These are phyloP conservation scores for Fissipunctia ypsillon DNA, from an alignment of 2,888 invertebrate species.

Conservation along the genomic window DNA sequence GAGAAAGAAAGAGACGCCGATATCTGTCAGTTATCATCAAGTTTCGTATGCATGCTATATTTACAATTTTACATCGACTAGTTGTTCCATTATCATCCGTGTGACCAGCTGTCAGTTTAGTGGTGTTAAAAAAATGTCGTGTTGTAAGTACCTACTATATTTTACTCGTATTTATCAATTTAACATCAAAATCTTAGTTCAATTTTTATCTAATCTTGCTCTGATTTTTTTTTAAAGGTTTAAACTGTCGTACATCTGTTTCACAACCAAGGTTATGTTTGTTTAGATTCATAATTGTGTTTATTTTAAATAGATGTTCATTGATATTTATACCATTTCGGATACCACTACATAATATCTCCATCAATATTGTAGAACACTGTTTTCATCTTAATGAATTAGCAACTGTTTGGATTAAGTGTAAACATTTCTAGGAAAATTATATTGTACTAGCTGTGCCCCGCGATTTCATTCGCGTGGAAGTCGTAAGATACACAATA, in stretches of 20 bases:
- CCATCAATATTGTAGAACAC: not conserved
- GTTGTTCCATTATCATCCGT: constrained; percentile 39
- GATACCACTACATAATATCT: not conserved
- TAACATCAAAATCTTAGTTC: not conserved
- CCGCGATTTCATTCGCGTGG: too few relatives aligned
- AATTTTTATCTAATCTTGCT: not conserved
- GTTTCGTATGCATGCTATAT: constrained; percentile 44
- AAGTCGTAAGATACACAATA: too few relatives aligned
- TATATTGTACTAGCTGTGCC: too few relatives aligned
- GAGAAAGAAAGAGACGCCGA: constrained; percentile 57
- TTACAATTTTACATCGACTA: constrained; percentile 28
- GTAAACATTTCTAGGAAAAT: not conserved
- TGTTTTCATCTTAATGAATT: not conserved
- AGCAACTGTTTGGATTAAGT: not conserved
- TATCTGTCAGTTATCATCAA: constrained; percentile 52
- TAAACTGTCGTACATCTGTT: not conserved
- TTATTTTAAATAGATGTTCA: constrained; percentile 14
- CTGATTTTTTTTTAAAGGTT: not conserved
- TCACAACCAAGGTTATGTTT: constrained; percentile 22
- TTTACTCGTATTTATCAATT: not conserved
- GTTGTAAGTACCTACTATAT: constrained; percentile 79
- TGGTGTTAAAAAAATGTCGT: constrained; percentile 73
- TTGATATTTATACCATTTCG: not conserved
- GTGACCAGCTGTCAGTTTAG: constrained; percentile 50
- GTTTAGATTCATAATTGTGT: not conserved